Percentiles rank a stretch among this genome's conserved stretches.
These are phyloP conservation scores for Anoplius nigerrimus DNA, from an alignment of 2,888 invertebrate species.

Conservation along the genomic window DNA sequence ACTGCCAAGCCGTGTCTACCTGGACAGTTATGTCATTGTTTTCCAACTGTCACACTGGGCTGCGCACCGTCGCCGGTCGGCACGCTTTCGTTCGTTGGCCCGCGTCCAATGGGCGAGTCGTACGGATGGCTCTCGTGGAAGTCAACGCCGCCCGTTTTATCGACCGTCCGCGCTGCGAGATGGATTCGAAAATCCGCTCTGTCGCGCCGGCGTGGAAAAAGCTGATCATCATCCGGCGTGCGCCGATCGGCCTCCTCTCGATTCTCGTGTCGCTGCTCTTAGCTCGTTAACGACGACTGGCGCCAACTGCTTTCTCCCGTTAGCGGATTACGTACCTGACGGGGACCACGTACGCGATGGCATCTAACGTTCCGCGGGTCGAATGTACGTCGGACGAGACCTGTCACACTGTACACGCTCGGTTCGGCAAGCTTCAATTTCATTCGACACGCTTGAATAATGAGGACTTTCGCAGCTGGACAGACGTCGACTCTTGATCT, in stretches of 20 bases:
- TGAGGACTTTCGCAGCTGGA: too few species aligned
- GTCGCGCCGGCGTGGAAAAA: constrained; percentile 47
- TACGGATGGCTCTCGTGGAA: constrained; percentile 38
- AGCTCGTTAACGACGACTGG: constrained; percentile 18
- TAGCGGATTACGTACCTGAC: constrained; percentile 6
- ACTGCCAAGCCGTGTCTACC: constrained; percentile 11
- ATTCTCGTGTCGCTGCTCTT: constrained; percentile 11
- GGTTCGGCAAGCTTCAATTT: too few species aligned
- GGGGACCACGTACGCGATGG: neutral
- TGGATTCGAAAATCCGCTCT: constrained; percentile 53
- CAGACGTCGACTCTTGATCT: too few species aligned
- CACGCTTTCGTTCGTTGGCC: constrained; percentile 54
- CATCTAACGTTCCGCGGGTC: neutral
- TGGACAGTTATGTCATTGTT: constrained; percentile 55
- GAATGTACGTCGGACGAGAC: neutral
- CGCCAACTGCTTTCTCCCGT: constrained; percentile 24
- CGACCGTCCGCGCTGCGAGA: constrained; percentile 51
- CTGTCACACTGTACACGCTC: too few species aligned
- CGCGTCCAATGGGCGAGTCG: constrained; percentile 51
- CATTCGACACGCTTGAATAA: too few species aligned
- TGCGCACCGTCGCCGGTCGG: constrained; percentile 42
- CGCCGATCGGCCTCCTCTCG: constrained; percentile 21
- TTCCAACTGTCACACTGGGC: constrained; percentile 53
- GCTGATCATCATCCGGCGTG: constrained; percentile 41
- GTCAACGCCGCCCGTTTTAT: constrained; percentile 57